Evolutionary conservation across 1,140 invertebrate genomes (phyloP).

Genomic region (Luehdorfia chinensis): DNA sequence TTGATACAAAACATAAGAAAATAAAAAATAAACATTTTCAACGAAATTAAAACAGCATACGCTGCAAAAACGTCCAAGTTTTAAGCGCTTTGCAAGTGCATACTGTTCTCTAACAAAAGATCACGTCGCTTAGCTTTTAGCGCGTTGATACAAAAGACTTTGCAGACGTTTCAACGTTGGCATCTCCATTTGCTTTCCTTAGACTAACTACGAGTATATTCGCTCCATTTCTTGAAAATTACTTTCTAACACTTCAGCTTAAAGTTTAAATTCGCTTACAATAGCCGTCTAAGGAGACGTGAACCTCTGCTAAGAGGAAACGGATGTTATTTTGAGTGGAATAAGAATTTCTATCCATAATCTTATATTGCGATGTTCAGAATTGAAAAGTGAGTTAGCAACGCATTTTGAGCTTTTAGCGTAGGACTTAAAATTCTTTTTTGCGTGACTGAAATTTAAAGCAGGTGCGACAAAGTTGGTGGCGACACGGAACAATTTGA

Average conservation of each 20-base stretch:
- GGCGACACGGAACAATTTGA: constrained; percentile 64
- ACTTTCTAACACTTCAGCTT: constrained; percentile 3
- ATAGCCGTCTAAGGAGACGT: constrained; percentile 21
- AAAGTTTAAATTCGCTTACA: constrained; percentile 8
- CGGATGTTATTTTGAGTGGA: constrained; percentile 70
- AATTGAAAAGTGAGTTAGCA: constrained; percentile 31
- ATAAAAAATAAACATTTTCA: constrained; percentile 11
- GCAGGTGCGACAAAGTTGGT: constrained; percentile 44
- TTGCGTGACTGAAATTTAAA: constrained; percentile 25
- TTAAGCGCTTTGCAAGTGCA: constrained; percentile 12
- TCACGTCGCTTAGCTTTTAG: constrained; percentile 38
- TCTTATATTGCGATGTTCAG: constrained; percentile 52
- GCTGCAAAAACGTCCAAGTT: constrained; percentile 13
- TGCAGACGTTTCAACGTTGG: constrained; percentile 29
- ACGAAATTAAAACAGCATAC: constrained; percentile 14
- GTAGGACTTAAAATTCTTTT: constrained; percentile 18
- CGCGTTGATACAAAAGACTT: constrained; percentile 41
- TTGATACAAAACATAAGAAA: too few species aligned
- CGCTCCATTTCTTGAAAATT: constrained; percentile 5
- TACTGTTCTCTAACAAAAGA: constrained; percentile 21
- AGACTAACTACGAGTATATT: constrained; percentile 6
- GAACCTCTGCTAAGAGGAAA: constrained; percentile 66
- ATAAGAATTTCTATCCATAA: constrained; percentile 71
- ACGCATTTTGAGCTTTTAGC: constrained; percentile 25
- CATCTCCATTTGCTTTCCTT: constrained; percentile 34